A percentile compares a stretch with the other conserved stretches of the same genome.
These are phyloP conservation scores for Mimas tiliae DNA, from an alignment of 2,888 invertebrate species.

Conservation along the genomic window DNA sequence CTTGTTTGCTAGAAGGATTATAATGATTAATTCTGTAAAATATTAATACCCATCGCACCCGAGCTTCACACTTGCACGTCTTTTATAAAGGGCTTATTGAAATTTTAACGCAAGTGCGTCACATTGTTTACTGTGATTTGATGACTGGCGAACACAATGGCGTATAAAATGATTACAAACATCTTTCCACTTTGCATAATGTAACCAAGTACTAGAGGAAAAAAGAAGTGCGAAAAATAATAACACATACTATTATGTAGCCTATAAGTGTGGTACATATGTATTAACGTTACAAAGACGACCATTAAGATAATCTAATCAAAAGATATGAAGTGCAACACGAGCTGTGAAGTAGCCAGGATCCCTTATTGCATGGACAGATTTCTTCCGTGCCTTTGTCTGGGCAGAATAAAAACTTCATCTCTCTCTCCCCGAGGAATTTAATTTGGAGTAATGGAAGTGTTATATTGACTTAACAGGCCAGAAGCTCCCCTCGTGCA, in stretches of 20 bases:
- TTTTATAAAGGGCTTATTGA: conserved; percentile 69
- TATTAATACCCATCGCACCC: conserved; percentile 82
- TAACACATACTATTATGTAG: neutral
- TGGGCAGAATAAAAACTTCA: conserved; percentile 80
- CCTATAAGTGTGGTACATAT: neutral
- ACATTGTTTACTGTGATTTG: conserved; percentile 64
- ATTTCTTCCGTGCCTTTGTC: conserved; percentile 70
- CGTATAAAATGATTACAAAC: neutral
- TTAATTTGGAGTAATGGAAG: conserved; percentile 85
- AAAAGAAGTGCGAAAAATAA: neutral
- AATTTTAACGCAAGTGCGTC: conserved; percentile 69
- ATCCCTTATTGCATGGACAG: conserved; percentile 58
- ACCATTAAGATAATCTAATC: conserved; percentile 33
- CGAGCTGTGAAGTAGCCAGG: conserved; percentile 39
- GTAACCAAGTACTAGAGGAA: neutral
- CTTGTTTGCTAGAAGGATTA: conserved; percentile 84
- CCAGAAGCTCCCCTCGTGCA: conserved; percentile 79
- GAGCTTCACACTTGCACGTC: conserved; percentile 74
- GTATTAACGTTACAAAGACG: neutral
- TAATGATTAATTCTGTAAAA: conserved; percentile 84
- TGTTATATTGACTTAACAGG: conserved; percentile 85
- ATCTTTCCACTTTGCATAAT: conserved; percentile 1
- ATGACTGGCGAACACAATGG: conserved; percentile 31
- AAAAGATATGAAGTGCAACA: conserved; percentile 44
- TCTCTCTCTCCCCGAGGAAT: conserved; percentile 82